Conservation (phyloP, 2,888 invertebrate genomes). For the Alcis repandata region DNA sequence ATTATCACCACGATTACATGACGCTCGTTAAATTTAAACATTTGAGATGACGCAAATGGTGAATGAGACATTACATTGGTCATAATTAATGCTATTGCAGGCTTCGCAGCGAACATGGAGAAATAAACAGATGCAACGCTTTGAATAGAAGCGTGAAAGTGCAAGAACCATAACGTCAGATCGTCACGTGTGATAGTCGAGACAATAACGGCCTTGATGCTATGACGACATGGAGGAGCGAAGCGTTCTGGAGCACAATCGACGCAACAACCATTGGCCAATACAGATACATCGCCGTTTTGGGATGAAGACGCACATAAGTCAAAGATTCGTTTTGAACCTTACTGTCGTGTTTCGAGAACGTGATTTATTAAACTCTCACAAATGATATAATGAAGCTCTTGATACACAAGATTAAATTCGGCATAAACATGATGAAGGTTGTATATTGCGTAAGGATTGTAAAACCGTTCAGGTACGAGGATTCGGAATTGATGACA, state of each 20-base stretch:
- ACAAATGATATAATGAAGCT: constrained; percentile 45
- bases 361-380: constrained; percentile 53
- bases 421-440: constrained; percentile 45
- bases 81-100: constrained; percentile 24
- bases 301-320: constrained; percentile 63
- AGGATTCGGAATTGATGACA: constrained; percentile 39
- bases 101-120: constrained; percentile 19
- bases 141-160: constrained; percentile 52
- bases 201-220: constrained; percentile 71
- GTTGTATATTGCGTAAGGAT: constrained; percentile 48
- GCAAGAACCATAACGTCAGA: constrained; percentile 50
- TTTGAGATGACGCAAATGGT: constrained; percentile 32
- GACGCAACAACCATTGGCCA: constrained; percentile 61
- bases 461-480: constrained; percentile 28
- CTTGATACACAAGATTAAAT: constrained; percentile 39
- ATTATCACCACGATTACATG: constrained; percentile 28
- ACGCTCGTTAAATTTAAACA: constrained; percentile 30
- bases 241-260: constrained; percentile 58
- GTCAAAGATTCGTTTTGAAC: constrained; percentile 63
- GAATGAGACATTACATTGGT: constrained; percentile 22
- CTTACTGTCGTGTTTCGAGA: constrained; percentile 59
- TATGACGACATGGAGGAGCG: constrained; percentile 61
- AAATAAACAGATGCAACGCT: constrained; percentile 38
- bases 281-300: constrained; percentile 46
- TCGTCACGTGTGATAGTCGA: constrained; percentile 68